These are phyloP conservation scores for Ginglymostoma cirratum DNA, from an alignment of 2,113 vertebrate species.

Conservation along the genomic window DNA sequence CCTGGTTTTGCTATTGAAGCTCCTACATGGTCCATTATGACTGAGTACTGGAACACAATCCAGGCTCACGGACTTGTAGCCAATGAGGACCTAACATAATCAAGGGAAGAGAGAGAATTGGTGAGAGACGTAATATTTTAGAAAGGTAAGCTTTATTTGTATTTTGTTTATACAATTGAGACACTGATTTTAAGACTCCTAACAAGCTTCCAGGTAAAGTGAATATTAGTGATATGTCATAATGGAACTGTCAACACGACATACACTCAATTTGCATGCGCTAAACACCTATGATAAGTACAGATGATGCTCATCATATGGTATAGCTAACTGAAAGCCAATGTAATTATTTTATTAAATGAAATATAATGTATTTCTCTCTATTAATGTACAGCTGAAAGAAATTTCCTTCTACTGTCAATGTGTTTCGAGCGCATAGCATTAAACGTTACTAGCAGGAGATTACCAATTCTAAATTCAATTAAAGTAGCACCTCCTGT, in stretches of 20 bases:
- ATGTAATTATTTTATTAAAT: slow-evolving; percentile 51
- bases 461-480: slow-evolving; percentile 55
- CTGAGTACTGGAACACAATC: background rate
- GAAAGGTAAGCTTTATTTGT: background rate
- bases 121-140: background rate
- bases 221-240: background rate
- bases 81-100: background rate
- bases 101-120: background rate
- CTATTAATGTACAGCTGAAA: slow-evolving; percentile 50
- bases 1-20: background rate
- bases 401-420: slow-evolving; percentile 41
- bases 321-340: slow-evolving; percentile 47
- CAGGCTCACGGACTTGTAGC: background rate
- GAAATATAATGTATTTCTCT: slow-evolving; percentile 55
- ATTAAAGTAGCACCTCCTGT: slow-evolving; percentile 73
- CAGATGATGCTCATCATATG: background rate
- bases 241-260: background rate
- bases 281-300: background rate
- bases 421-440: slow-evolving; percentile 11
- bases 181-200: background rate
- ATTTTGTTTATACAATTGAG: background rate
- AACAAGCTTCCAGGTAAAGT: background rate
- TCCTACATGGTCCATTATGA: background rate
- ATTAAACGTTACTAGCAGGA: slow-evolving; percentile 23
- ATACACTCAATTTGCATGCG: background rate